phyloP scores from a whole-genome alignment of 2,113 vertebrate genomes.

The Gulo gulo region DNA sequence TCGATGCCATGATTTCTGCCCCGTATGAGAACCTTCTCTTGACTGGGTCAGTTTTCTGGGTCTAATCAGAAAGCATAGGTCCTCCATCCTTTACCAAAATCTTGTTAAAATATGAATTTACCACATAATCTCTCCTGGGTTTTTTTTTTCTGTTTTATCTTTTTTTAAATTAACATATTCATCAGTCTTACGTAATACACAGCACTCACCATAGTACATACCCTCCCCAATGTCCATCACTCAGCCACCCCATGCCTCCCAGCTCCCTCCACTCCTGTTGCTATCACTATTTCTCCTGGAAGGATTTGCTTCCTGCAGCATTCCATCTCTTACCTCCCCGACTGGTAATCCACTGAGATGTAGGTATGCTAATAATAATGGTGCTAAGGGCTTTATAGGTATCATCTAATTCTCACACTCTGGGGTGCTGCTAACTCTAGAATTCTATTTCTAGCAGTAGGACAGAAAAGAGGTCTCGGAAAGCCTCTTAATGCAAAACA shows the following conservation, averaged over 20 bases:
- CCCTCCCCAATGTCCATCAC: too few relatives aligned
- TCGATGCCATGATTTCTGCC: background rate
- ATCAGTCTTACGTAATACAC: too few relatives aligned
- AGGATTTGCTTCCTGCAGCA: background rate
- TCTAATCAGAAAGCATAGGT: background rate
- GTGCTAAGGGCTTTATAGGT: background rate
- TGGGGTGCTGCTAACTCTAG: background rate
- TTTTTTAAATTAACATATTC: too few relatives aligned
- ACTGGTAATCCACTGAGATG: background rate
- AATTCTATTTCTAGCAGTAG: background rate
- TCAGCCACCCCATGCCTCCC: too few relatives aligned
- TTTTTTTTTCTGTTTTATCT: background rate
- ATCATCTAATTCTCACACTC: background rate
- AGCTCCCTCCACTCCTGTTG: background rate
- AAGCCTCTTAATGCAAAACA: background rate
- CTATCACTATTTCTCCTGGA: background rate
- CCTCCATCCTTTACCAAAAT: background rate
- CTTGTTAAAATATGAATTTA: background rate
- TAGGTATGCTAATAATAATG: background rate
- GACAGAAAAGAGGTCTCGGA: background rate
- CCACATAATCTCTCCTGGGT: background rate
- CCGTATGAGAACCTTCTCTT: background rate
- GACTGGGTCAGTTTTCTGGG: background rate
- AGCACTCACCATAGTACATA: too few relatives aligned
- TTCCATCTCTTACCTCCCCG: background rate